phyloP scores from a whole-genome alignment of 2,797 vertebrate species.

The Pantherophis alleghaniensis region DNA sequence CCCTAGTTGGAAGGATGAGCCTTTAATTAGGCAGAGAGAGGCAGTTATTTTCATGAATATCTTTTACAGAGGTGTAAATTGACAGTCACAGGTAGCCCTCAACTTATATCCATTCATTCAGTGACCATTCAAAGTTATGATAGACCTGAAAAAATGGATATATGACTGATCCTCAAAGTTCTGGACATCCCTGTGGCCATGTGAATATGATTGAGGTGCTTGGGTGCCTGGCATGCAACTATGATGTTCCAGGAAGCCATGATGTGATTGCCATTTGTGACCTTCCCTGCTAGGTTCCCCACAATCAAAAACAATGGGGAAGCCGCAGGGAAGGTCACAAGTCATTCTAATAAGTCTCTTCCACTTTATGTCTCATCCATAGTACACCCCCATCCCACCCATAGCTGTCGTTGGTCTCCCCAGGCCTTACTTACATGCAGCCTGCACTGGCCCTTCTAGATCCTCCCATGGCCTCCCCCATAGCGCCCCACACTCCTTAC shows the following conservation, averaged over 20 bases:
- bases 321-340: not conserved
- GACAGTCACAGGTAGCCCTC: not conserved
- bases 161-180: not conserved
- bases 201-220: not conserved
- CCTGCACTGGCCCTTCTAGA: not conserved
- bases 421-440: not conserved
- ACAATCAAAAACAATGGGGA: not conserved
- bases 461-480: not conserved
- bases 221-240: not conserved
- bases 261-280: not conserved
- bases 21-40: not conserved
- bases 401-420: not conserved
- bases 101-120: not conserved
- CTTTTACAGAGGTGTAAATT: not conserved
- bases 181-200: not conserved
- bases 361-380: not conserved
- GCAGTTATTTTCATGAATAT: not conserved
- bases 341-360: not conserved
- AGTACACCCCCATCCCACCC: not conserved
- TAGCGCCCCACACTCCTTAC: not conserved
- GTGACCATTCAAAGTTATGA: not conserved
- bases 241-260: not conserved
- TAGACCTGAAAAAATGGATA: not conserved
- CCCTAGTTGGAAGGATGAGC: not conserved
- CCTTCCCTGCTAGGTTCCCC: not conserved